Base-by-base conservation (phyloP, 2,888 invertebrate species). In the Ferdinandea cuprea region DNA sequence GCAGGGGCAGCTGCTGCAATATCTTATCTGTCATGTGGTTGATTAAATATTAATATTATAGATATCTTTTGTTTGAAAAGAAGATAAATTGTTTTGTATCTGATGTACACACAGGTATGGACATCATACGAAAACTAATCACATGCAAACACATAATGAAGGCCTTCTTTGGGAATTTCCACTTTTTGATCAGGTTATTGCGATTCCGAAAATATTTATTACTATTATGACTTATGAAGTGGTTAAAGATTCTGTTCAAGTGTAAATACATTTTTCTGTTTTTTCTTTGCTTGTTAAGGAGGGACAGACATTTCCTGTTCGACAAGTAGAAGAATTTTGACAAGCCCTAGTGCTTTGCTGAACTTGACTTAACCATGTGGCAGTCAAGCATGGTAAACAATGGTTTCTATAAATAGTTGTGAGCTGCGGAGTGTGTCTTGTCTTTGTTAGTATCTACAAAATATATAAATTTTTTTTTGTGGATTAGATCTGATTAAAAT, bases 11-110 rank as follows among this genome's bases (percentile, higher is more conserved):
- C 25, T 58, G 17, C 19, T 69, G 28, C 13, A 58, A 52, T 80
- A 76, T 80, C 80, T 80, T 81, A 81, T 81, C 76, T 71, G 46
- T 37, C 69, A 52, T 63, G 58, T 56, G 68, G 40, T 68, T 76
- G 59, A 52, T 66, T 66, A 65, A 63, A 63, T 61, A 52, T 32
- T 21, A 48, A 44, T 44, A 25, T 25, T 25, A 3, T 25, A 44
- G 11, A 30, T 72, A 63, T 63, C 63, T 72, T 30, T 72, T 35
- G 17, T 30, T 30, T 17, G 21, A 8, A 21, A 59, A 71, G 66
- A 71, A 46, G 25, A 25, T 25, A 25, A 59, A 50, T 48, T 58
- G 28, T 15, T 48, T 63, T 37, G 48, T n/a, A 40, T 40, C 11
- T 35, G 9, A 48, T 44, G 42, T 59, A 25, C 2, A 40, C 9